A percentile compares a stretch with the other conserved stretches of the same genome.
phyloP scores from a whole-genome alignment of 2,888 invertebrate genomes.

The Andrena haemorrhoa region DNA sequence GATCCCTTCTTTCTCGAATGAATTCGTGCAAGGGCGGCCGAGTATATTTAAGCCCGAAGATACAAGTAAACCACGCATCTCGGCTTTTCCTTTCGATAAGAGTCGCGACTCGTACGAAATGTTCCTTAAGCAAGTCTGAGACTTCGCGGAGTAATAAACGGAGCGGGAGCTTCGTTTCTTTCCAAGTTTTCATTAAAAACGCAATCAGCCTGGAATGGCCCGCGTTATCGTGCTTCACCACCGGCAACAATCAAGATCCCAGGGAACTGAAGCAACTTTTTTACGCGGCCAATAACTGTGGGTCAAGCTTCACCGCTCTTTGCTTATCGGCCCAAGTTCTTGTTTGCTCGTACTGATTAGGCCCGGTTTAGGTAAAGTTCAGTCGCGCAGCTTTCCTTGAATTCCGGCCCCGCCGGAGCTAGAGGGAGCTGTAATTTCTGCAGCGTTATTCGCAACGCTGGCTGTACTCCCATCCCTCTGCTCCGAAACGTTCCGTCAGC shows the following conservation, averaged over 20 bases:
- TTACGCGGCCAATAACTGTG: constrained; percentile 22
- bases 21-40: neutral
- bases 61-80: too few species aligned
- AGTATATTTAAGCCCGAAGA: too few species aligned
- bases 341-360: constrained; percentile 53
- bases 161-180: neutral
- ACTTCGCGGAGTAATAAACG: neutral
- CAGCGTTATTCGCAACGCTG: neutral
- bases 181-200: neutral
- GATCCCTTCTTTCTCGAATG: neutral
- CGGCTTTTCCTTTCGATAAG: too few species aligned
- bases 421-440: constrained; percentile 22
- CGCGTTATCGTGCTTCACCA: constrained; percentile 16
- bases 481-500: too few species aligned
- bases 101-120: neutral
- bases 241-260: constrained; percentile 33
- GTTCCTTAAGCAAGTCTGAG: neutral
- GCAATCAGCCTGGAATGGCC: neutral
- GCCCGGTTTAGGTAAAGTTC: constrained; percentile 41
- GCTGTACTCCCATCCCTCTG: neutral
- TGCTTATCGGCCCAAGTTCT: constrained; percentile 30
- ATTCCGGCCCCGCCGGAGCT: constrained; percentile 12
- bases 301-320: constrained; percentile 48
- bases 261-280: constrained; percentile 38
- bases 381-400: constrained; percentile 23